phyloP scores from a whole-genome alignment of 2,888 invertebrate genomes.

The Isoperla grammatica region DNA sequence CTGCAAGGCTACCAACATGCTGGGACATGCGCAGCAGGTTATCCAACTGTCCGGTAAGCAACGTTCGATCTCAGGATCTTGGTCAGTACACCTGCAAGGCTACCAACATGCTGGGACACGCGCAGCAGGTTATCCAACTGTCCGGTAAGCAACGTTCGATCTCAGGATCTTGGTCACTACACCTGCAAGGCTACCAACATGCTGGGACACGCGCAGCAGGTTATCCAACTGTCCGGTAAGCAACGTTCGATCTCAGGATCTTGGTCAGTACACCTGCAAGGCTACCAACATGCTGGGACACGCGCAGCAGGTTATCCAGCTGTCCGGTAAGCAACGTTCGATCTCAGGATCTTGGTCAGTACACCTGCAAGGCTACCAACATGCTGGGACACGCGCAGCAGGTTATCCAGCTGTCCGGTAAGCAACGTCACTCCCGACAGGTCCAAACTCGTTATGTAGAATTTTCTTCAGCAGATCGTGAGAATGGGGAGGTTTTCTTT shows the following conservation, averaged over 20 bases:
- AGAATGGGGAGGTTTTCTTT: no score
- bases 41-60: conserved; percentile 65
- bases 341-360: neutral
- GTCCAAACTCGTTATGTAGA: no score
- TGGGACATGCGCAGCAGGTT: conserved; percentile 63
- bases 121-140: conserved; percentile 63
- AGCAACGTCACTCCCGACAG: neutral
- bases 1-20: conserved; percentile 67
- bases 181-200: neutral
- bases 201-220: conserved; percentile 49
- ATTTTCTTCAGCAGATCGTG: no score
- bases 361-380: neutral
- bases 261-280: neutral
- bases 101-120: conserved; percentile 66
- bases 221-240: conserved; percentile 68
- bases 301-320: conserved; percentile 62
- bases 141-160: conserved; percentile 51
- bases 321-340: conserved; percentile 55
- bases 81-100: conserved; percentile 76
- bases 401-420: conserved; percentile 67
- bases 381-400: conserved; percentile 48
- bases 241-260: neutral
- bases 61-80: conserved; percentile 61
- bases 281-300: neutral
- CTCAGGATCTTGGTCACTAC: neutral